Percentiles rank a stretch among this genome's conserved stretches.
phyloP scores from a whole-genome alignment of 2,888 invertebrate genomes.

The Xylocampa areola region DNA sequence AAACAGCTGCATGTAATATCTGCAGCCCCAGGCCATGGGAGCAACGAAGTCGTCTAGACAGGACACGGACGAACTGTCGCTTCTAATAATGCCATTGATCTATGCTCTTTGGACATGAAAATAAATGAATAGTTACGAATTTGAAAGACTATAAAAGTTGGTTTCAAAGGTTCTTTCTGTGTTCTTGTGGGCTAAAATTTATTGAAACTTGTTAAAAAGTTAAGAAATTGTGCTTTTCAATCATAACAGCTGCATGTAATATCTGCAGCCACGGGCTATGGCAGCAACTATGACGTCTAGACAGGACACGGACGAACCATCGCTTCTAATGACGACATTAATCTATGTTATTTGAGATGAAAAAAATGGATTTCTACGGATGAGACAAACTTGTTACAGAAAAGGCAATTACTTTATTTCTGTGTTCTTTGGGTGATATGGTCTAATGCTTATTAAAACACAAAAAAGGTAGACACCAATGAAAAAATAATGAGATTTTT shows the following conservation, averaged over 20 bases:
- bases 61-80: slow-evolving; percentile 17
- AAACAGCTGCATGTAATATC: slow-evolving; percentile 56
- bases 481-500: too few species aligned
- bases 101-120: background rate
- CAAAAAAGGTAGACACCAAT: too few species aligned
- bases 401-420: too few species aligned
- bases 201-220: background rate
- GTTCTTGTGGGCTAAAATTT: too few species aligned
- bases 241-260: background rate
- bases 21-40: slow-evolving; percentile 31
- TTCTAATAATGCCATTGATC: slow-evolving; percentile 36
- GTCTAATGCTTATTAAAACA: too few species aligned
- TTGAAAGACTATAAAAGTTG: too few species aligned
- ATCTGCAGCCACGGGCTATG: too few species aligned
- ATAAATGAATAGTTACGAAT: too few species aligned
- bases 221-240: background rate
- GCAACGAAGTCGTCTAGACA: slow-evolving; percentile 40
- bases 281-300: background rate
- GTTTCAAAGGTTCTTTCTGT: too few species aligned
- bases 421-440: too few species aligned
- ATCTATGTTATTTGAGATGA: background rate
- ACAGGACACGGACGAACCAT: background rate
- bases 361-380: too few species aligned
- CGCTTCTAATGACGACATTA: background rate
- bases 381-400: too few species aligned